Evolutionary conservation across 2,888 invertebrate species (phyloP), one percentile per base, ranked within the genome.

Genomic region (Falcaria lacertinaria): DNA sequence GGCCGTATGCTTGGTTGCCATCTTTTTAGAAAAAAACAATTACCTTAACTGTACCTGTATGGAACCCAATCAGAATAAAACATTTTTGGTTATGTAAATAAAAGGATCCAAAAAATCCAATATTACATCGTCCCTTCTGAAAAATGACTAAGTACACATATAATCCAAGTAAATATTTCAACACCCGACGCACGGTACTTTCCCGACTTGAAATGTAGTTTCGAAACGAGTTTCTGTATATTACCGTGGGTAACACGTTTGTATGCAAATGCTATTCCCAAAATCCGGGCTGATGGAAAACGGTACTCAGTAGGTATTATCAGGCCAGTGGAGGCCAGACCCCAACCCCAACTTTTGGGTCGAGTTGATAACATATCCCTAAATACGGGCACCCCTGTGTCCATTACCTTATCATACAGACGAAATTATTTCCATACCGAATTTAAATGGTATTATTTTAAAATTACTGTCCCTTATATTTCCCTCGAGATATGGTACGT

Each of bases 211-310:
- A 33, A 41, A 68, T 65, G 58, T 74, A 77, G 72, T 74, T 74
- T 62, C 60, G 57, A 64, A 76, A 67, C 65, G 70, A 74, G 74
- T 73, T 72, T 67, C 66, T 52, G 61, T 64, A 64, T 71, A 80
- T 80, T 76, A 76, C 73, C 70, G 68, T 67, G 74, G 66, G 77
- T 75, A 80, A 77, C 75, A 78, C 76, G 80, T 83, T 84, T 83
- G 73, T 81, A 87, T 87, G 87, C 69, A 79, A 87, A 87, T 86
- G 79, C 80, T 74, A 83, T 80, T 74, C 74, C 70, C 73, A 47
- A 79, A 86, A 83, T 82, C 82, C 79, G 65, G 53, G 59, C 72
- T 77, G 80, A 83, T 79, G 82, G 81, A 83, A 80, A 81, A 71
- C 70, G 78, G 75, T 69, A 78, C 68, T 69, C 65, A 76, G 73